phyloP scores from a whole-genome alignment of 1,140 invertebrate genomes.

The Choristoneura fumiferana region DNA sequence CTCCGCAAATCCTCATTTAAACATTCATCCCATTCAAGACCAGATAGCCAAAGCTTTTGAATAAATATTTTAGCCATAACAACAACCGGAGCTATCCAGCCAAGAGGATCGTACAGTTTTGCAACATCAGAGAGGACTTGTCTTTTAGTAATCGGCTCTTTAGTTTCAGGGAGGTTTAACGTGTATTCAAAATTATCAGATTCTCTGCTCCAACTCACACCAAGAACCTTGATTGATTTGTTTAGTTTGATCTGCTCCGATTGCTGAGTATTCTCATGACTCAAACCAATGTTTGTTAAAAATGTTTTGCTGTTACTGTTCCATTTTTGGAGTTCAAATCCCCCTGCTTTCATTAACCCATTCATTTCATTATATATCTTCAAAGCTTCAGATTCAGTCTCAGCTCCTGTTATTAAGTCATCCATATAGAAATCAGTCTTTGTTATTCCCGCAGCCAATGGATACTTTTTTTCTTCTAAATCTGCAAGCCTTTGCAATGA shows the following conservation, averaged over 20 bases:
- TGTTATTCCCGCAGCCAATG: conserved; percentile 33
- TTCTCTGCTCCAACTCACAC: conserved; percentile 20
- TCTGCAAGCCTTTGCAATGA: conserved; percentile 41
- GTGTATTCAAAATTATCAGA: conserved; percentile 20
- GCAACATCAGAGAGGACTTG: no score
- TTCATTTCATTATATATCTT: conserved; percentile 30
- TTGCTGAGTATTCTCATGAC: not conserved
- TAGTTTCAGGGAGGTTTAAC: no score
- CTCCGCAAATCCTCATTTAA: no score
- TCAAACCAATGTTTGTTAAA: conserved; percentile 8
- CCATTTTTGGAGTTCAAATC: conserved; percentile 45
- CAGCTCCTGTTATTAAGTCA: conserved; percentile 47
- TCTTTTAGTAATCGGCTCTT: no score
- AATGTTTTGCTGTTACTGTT: conserved; percentile 20
- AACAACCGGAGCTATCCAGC: no score
- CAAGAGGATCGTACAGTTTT: no score
- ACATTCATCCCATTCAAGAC: no score
- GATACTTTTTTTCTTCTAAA: conserved; percentile 37
- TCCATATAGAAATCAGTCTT: conserved; percentile 57
- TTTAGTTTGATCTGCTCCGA: conserved; percentile 7
- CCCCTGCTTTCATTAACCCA: conserved; percentile 32
- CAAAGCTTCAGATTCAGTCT: conserved; percentile 34
- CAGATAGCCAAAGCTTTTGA: no score
- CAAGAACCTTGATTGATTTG: conserved; percentile 9
- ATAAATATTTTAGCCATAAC: no score